Evolutionary conservation across 2,888 invertebrate species (phyloP).

Genomic region (Machimus rusticus): DNA sequence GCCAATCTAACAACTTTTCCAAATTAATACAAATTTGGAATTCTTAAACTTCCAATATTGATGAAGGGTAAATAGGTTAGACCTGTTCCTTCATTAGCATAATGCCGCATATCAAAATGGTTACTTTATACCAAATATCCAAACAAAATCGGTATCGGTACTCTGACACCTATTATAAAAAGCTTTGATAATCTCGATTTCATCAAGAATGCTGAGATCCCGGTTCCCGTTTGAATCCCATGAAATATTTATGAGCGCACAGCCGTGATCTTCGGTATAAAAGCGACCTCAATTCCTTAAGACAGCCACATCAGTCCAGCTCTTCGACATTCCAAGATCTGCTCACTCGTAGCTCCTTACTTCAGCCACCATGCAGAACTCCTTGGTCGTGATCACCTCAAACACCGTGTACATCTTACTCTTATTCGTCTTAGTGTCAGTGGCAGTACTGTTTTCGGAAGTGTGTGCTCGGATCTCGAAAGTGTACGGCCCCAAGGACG

Average conservation of each 20-base stretch:
- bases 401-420: constrained; percentile 5
- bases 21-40: neutral
- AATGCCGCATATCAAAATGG: neutral
- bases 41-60: neutral
- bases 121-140: neutral
- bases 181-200: neutral
- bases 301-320: neutral
- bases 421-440: neutral
- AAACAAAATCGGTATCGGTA: neutral
- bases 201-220: neutral
- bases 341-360: neutral
- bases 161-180: neutral
- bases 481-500: neutral
- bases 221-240: neutral
- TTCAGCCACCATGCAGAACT: neutral
- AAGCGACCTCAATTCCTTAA: neutral
- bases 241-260: neutral
- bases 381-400: constrained; percentile 6
- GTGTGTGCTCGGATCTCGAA: neutral
- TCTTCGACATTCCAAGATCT: neutral
- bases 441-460: neutral
- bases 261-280: neutral
- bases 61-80: neutral
- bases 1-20: neutral
- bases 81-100: neutral